Evolutionary conservation across 2,113 vertebrate species (phyloP).

Genomic region (Strigops habroptila): DNA sequence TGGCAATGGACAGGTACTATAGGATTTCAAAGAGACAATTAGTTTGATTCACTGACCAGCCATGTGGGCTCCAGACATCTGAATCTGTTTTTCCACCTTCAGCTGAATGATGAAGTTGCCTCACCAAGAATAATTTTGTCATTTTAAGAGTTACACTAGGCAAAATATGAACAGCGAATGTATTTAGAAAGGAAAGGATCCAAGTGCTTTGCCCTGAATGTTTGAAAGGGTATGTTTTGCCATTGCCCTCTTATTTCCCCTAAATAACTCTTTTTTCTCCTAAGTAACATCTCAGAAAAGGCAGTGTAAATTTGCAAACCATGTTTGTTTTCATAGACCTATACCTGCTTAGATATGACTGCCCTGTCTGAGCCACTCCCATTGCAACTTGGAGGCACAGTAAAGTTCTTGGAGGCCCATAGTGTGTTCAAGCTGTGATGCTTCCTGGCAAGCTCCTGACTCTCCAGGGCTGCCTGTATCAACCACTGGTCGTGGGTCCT

Average conservation of each 20-base stretch:
- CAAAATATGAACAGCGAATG: neutral
- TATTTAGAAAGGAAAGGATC: neutral
- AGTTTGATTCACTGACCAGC: neutral
- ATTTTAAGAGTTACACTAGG: neutral
- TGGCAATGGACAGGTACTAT: neutral
- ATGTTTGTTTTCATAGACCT: neutral
- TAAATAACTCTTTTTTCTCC: neutral
- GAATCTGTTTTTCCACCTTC: neutral
- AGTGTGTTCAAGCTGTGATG: neutral
- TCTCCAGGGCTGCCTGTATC: neutral
- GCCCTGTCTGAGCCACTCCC: neutral
- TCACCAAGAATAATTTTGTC: neutral
- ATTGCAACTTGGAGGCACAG: neutral
- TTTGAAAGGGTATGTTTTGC: neutral
- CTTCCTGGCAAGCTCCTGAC: neutral
- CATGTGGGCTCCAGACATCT: neutral
- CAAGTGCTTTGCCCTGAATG: neutral
- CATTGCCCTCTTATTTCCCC: accelerated
- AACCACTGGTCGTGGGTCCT: accelerated
- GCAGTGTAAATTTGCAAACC: neutral
- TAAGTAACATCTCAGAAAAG: neutral
- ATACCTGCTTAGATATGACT: neutral
- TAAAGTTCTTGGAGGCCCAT: neutral
- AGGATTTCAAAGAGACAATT: neutral
- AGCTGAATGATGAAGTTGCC: neutral